Conservation (phyloP, 2,888 invertebrate species). For the Noctua comes region DNA sequence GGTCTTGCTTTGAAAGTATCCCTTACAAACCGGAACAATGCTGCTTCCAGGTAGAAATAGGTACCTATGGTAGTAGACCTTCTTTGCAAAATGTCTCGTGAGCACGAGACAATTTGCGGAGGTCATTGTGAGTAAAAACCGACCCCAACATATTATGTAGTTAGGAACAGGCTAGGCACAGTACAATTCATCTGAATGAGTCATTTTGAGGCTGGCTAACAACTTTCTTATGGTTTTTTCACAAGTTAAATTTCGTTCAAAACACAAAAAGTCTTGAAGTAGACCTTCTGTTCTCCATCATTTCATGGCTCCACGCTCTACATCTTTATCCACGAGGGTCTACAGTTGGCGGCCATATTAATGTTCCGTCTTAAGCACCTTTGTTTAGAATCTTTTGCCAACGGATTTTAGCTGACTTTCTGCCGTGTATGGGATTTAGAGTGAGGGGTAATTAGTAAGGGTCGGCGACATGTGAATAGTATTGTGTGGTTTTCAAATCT, state of each 20-base stretch:
- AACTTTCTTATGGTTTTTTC: neutral
- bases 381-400: slow-evolving; percentile 39
- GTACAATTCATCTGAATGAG: neutral
- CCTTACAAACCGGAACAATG: no score
- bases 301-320: neutral
- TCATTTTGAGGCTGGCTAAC: neutral
- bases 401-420: slow-evolving; percentile 34
- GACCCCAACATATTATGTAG: neutral
- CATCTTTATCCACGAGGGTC: slow-evolving; percentile 25
- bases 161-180: neutral
- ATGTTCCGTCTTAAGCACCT: slow-evolving; percentile 16
- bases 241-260: neutral
- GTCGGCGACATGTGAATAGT: neutral
- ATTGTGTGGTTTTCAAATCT: neutral
- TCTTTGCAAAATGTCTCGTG: no score
- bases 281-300: slow-evolving; percentile 21
- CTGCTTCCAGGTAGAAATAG: no score
- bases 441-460: neutral
- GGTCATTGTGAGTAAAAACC: neutral
- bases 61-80: no score
- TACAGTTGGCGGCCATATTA: slow-evolving; percentile 47
- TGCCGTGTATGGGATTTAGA: neutral
- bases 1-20: no score
- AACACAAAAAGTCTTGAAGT: neutral
- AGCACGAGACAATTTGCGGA: neutral